Base-by-base conservation (phyloP, 2,113 vertebrate species). In the Cygnus buccinator region DNA sequence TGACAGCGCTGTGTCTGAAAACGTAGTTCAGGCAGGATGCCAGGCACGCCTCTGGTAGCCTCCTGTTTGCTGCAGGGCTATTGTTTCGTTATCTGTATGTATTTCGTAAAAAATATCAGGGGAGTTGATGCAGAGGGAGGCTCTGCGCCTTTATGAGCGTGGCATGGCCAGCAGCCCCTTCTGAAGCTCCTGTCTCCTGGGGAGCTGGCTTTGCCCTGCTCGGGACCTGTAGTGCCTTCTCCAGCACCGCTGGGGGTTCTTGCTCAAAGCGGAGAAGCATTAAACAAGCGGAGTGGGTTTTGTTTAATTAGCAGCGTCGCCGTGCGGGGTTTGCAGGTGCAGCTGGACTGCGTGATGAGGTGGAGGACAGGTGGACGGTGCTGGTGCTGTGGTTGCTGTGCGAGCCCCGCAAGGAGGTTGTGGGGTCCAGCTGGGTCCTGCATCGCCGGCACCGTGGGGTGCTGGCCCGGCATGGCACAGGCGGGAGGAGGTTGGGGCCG, bases 221-320 rank as follows among this genome's bases (percentile, higher is more conserved):
- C 73, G 25, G 67, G 33, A 50, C 39, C 52, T 58, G 75, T 37
- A 46, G 80, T 85, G 90, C 82, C 93, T 93, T 88, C 52, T 71
- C 75, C 71, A 91, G 81, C 82, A 37, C n/a, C 2, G 6, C 93
- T 77, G 75, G 67, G 41, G 6, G 44, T 59, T 61, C 86, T 58
- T 1, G 0, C 41, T 65, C 28, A 7, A 72, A 35, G 10, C 2
- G 17, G 68, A 65, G 76, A 66, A 86, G 41, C 0, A 1, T 39
- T 54, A 20, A 73, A n/a, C 0, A 3, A 62, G 46, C 68, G 71
- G 39, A 52, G 19, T 2, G 23, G 33, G 2, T 48, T 25, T 35
- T 29, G 41, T 28, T 88, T 25, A 26, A 43, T 9, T 35, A 44
- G 58, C 82, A 55, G 28, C 16, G 14, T 73, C 4, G 3, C 83